Conservation (phyloP, 2,113 vertebrate species). For the Chauna torquata region DNA sequence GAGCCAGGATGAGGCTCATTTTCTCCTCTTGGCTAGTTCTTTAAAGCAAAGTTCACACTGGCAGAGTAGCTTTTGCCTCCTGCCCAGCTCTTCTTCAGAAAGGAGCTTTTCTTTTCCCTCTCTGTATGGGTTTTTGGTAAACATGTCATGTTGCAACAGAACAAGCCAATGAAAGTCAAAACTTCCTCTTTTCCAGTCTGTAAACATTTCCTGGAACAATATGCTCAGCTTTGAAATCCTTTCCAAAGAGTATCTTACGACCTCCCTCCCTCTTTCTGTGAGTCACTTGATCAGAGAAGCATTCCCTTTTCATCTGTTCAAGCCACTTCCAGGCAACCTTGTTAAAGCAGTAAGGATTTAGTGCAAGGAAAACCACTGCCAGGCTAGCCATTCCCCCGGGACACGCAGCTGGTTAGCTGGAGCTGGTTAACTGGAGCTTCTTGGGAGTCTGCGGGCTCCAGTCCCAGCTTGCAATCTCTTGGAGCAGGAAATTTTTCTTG, state of each 20-base stretch:
- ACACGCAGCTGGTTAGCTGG: background rate
- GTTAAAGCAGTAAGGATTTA: conserved; percentile 39
- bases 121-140: conserved; percentile 35
- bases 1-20: background rate
- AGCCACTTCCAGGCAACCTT: conserved; percentile 50
- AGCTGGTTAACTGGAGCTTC: conserved; percentile 19
- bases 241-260: conserved; percentile 57
- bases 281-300: conserved; percentile 49
- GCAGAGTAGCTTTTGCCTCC: background rate
- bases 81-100: conserved; percentile 31
- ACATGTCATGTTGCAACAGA: conserved; percentile 38
- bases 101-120: conserved; percentile 9
- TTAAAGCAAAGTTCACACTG: background rate
- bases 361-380: conserved; percentile 13
- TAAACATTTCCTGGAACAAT: conserved; percentile 73
- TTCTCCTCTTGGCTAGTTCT: background rate
- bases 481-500: conserved; percentile 59
- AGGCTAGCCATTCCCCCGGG: conserved; percentile 26
- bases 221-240: conserved; percentile 62
- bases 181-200: conserved; percentile 57
- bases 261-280: conserved; percentile 49
- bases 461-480: background rate
- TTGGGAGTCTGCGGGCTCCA: conserved; percentile 62
- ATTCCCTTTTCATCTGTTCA: conserved; percentile 41
- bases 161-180: conserved; percentile 61